A percentile compares a stretch with the other conserved stretches of the same genome.
Evolutionary conservation across 2,797 vertebrate species (phyloP).

Genomic region (Iguana delicatissima): DNA sequence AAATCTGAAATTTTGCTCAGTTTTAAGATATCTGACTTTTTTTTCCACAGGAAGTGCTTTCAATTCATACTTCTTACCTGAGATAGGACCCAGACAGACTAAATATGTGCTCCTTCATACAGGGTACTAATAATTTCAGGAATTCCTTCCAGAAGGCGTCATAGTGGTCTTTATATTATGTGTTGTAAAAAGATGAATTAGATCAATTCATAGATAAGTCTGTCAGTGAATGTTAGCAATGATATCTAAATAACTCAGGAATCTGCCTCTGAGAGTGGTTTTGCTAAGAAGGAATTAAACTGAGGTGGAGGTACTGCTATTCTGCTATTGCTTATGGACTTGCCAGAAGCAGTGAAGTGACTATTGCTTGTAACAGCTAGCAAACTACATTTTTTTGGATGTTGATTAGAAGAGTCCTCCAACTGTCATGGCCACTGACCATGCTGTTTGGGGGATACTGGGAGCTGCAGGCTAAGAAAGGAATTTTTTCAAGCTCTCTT

Average conservation of each 20-base stretch:
- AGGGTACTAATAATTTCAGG: neutral
- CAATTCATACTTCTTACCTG: neutral
- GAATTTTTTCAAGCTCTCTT: no score
- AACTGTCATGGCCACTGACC: no score
- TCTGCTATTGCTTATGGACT: neutral
- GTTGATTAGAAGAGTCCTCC: no score
- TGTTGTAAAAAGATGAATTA: neutral
- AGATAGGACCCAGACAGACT: neutral
- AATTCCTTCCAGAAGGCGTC: neutral
- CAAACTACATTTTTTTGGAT: no score
- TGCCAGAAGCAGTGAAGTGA: neutral
- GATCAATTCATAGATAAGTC: neutral
- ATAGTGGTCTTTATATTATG: neutral
- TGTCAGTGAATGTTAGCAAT: neutral
- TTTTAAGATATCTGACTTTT: neutral
- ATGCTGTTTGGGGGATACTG: no score
- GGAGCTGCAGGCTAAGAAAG: no score
- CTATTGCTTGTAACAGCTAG: no score
- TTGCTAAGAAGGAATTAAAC: neutral
- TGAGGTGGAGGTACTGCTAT: neutral
- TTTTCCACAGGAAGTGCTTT: neutral
- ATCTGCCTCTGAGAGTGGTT: neutral
- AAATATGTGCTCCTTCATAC: neutral
- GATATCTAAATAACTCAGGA: neutral
- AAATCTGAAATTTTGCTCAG: neutral